Base-by-base conservation (phyloP, 2,888 invertebrate genomes). In the Globia sparganii region DNA sequence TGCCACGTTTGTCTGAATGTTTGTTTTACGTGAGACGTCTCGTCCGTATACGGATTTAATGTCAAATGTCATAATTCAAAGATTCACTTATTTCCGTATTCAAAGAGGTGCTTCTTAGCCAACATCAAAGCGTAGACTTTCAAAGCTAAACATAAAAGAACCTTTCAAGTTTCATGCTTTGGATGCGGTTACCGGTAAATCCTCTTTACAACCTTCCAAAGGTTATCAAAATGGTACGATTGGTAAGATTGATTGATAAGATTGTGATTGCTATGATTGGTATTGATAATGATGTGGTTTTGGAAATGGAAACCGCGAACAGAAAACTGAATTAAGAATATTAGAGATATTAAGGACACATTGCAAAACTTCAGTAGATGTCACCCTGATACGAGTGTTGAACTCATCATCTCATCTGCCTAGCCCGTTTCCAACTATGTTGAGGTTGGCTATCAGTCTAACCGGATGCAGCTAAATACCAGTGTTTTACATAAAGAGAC, bases 151-250 rank as follows among this genome's bases (percentile, higher is more conserved):
- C 82, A 31, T 66, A 34, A 82, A 75, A 66, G 21, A 28, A 4
- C 34, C 65, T 74, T 61, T 73, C 21, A 73, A 53, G 40, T 74
- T 61, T 73, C 21, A 73, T 59, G 40, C 34, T 53, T 53, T 25
- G 34, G n/a, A 81, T 75, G 40, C 31, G 37, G 76, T 65, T 66
- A 21, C 28, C 2, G 40, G 15, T 74, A 34, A 73, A 75, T 81
- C 75, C 18, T 13, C 28, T 75, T 65, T 8, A n/a, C 34, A 43
- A 34, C 18, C 28, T 37, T 58, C 15, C 4, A 15, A 31, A 46
- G 13, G n/a, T 73, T 72, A 46, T 5, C 9, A 9, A 73, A 72
- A 74, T 58, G 4, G 11, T 46, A 25, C 3, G 25, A 25, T 62
- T 37, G n/a, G 5, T 58, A 64, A 49, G n/a, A n/a, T n/a, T n/a